Base-by-base conservation (phyloP, 1,140 invertebrate genomes). In the Drosophila azteca region DNA sequence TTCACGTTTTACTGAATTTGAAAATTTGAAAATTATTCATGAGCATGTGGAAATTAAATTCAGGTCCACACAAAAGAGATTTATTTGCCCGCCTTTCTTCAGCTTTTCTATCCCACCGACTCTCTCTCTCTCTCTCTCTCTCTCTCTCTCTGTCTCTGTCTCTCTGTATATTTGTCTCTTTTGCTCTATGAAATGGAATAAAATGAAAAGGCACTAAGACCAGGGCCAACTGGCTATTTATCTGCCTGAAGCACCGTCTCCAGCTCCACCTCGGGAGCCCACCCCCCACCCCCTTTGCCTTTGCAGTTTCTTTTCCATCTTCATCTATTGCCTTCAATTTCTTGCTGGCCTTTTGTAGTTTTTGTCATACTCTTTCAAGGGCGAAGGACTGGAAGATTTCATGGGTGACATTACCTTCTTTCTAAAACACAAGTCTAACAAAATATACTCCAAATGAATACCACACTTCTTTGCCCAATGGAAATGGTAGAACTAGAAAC, bases 11-110 rank as follows among this genome's bases (percentile, higher is more conserved):
- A 88, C 76, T 88, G 79, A 79, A 79, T 88, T 87, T 79, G 83
- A 75, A 87, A 87, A 88, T 88, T 88, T 88, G 84, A 88, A 88
- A 88, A 88, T 88, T 88, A 89, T 88, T 88, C 83, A 88, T 88
- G 83, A 88, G 84, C 83, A 89, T 88, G 83, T 88, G 84, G 83
- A 88, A 88, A 88, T 88, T 88, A 83, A 88, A 88, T 89, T 88
- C 83, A 88, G 84, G 83, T 88, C 83, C 83, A 83, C 79, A 88
- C 76, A 88, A 89, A 87, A 73, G 83, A 88, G 83, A 88, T 88
- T 88, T 88, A 88, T 88, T 77, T 83, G 76, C 78, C 79, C 65
- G 68, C 67, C 64, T 55, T 64, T 57, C 61, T 51, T 24, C 8
- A 45, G 13, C 45, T 45, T 3, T 43, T 41, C n/a, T 15, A 9